Evolutionary conservation across 1,140 invertebrate genomes (phyloP), one percentile per base, ranked within the genome.

Genomic region (Heliconius hewitsoni): DNA sequence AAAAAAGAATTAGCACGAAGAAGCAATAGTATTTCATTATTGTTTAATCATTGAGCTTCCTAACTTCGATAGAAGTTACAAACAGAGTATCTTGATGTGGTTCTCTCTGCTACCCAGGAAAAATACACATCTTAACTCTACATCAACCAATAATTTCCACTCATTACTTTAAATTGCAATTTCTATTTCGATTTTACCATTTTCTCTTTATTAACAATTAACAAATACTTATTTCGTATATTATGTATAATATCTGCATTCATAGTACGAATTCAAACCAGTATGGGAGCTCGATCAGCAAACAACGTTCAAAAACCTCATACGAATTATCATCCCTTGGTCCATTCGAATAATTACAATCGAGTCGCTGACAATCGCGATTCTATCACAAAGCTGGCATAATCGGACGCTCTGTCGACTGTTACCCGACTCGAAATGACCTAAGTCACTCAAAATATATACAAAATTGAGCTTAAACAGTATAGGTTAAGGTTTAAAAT

Each of bases 281-380:
- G 79, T 80, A 82, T 82, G 79, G 83, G 83, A 85, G 77, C 50
- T 79, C 73, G 84, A 80, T 86, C 84, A 83, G 85, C 89, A 90
- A 92, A 90, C 88, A 90, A 83, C 83, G 84, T 86, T 84, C 86
- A 84, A 89, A 87, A 88, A 90, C 87, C 87, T 90, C 89, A 89
- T 85, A 85, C 84, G 87, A 90, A 90, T 89, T 90, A 91, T 91
- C 87, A 87, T 84, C 86, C 90, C 88, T 86, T 87, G 80, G 88
- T 87, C 90, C 89, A 91, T 86, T 91, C 89, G 90, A 89, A 91
- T 93, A 94, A 93, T 94, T 93, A 92, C 90, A 88, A 89, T 90
- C 90, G 91, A 89, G 88, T 93, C 90, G 92, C 92, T 93, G 91
- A 93, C 92, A 94, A 93, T 93, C 90, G 89, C 91, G 90, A 93